These are phyloP conservation scores for Brachypalpus laphriformis DNA, from an alignment of 2,888 invertebrate species.

Conservation along the genomic window DNA sequence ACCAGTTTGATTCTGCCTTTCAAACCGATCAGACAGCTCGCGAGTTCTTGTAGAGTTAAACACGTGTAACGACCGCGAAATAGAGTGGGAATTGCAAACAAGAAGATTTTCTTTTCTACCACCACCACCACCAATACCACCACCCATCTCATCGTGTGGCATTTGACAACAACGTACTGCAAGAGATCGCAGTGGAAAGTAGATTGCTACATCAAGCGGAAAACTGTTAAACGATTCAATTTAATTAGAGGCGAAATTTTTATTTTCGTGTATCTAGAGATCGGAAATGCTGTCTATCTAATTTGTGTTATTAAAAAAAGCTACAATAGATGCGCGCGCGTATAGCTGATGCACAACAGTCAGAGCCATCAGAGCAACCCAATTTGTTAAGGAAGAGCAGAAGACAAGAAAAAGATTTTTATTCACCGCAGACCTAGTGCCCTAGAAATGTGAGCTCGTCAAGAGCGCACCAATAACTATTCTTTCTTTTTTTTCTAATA, in stretches of 20 bases:
- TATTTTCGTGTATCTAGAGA: neutral
- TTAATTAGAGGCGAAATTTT: slow-evolving; percentile 64
- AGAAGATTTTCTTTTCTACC: slow-evolving; percentile 48
- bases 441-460: slow-evolving; percentile 69
- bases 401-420: slow-evolving; percentile 31
- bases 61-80: slow-evolving; percentile 46
- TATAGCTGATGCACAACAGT: slow-evolving; percentile 36
- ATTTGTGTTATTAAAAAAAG: slow-evolving; percentile 40
- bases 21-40: slow-evolving; percentile 63
- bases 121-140: neutral
- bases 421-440: slow-evolving; percentile 73
- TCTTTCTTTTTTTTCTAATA: slow-evolving; percentile 26
- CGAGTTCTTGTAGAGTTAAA: slow-evolving; percentile 20
- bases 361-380: slow-evolving; percentile 43
- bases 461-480: slow-evolving; percentile 49
- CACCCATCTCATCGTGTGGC: slow-evolving; percentile 47
- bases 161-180: slow-evolving; percentile 49
- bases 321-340: slow-evolving; percentile 47
- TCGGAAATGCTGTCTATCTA: slow-evolving; percentile 29
- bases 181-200: slow-evolving; percentile 64
- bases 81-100: slow-evolving; percentile 30
- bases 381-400: slow-evolving; percentile 62
- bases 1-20: slow-evolving; percentile 67
- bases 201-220: slow-evolving; percentile 67
- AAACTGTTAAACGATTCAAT: slow-evolving; percentile 66